Evolutionary conservation across 2,888 invertebrate genomes (phyloP), one percentile per base, ranked within the genome.

Genomic region (Folsomia manolachei): DNA sequence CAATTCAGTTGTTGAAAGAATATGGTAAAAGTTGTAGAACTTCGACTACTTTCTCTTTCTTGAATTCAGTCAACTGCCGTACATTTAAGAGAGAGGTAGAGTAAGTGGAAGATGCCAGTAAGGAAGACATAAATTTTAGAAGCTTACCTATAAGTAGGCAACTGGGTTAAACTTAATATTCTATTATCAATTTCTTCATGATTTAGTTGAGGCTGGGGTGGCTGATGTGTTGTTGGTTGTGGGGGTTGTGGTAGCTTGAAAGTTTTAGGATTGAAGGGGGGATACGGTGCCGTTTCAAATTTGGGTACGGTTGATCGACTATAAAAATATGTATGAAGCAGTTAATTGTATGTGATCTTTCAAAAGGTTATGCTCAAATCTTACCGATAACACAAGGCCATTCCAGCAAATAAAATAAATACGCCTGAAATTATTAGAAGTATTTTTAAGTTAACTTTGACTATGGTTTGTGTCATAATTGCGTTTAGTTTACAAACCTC

Each of bases 311-410:
- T 80, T 27, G 79, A 79, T 61, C 81, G 73, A 60, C 81, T 94
- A 93, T 95, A 95, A 93, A 95, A 95, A 90, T 95, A 92, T 89
- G 95, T 95, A 92, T 51, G 9, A 18, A 51, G 18, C 9, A 60
- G 9, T 60, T 60, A n/a, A n/a, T 14, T 14, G 7, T 60, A 7
- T 60, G n/a, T n/a, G n/a, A n/a, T n/a, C n/a, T n/a, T n/a, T n/a
- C n/a, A n/a, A 94, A 94, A 94, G 95, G n/a, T n/a, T n/a, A n/a
- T n/a, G n/a, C n/a, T n/a, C n/a, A n/a, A n/a, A n/a, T n/a, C n/a
- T n/a, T n/a, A n/a, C n/a, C n/a, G 94, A 93, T 95, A 95, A 93
- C 95, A 95, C 90, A 95, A 92, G 89, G 95, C 95, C 92, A 95
- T 92, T 90, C 94, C 91, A 89, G 95, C 94, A 91, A 95, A 95